Evolutionary conservation across 2,888 invertebrate species (phyloP).

Genomic region (Cinara cedri): DNA sequence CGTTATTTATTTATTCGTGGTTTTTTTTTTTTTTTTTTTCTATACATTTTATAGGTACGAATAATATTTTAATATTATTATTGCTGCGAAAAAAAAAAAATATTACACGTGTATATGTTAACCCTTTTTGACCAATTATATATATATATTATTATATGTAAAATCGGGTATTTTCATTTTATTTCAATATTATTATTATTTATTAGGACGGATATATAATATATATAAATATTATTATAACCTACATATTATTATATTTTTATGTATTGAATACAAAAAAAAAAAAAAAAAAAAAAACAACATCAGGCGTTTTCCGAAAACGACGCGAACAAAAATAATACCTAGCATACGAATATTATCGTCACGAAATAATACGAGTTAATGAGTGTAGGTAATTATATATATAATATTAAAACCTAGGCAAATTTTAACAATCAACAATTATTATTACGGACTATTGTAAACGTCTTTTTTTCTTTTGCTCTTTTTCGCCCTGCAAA

Average conservation of each 20-base stretch:
- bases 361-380: constrained; percentile 6
- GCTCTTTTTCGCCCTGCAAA: no score
- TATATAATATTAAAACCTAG: no score
- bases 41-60: constrained; percentile 29
- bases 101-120: constrained; percentile 19
- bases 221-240: constrained; percentile 41
- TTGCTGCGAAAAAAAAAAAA: constrained; percentile 35
- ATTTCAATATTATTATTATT: no score
- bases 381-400: no score
- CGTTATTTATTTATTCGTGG: constrained; percentile 8
- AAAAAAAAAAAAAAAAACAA: constrained; percentile 13
- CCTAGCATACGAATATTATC: no score
- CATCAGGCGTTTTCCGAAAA: constrained; percentile 22
- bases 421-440: no score
- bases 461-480: no score
- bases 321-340: neutral
- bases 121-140: constrained; percentile 53
- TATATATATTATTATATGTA: no score
- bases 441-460: no score
- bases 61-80: constrained; percentile 23
- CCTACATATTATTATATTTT: neutral
- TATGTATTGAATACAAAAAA: neutral
- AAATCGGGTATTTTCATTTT: constrained; percentile 17
- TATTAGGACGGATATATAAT: constrained; percentile 52
- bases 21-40: constrained; percentile 14